Percentiles rank a stretch among this genome's conserved stretches.
phyloP scores from a whole-genome alignment of 2,888 invertebrate species.

The Amiota mariae region DNA sequence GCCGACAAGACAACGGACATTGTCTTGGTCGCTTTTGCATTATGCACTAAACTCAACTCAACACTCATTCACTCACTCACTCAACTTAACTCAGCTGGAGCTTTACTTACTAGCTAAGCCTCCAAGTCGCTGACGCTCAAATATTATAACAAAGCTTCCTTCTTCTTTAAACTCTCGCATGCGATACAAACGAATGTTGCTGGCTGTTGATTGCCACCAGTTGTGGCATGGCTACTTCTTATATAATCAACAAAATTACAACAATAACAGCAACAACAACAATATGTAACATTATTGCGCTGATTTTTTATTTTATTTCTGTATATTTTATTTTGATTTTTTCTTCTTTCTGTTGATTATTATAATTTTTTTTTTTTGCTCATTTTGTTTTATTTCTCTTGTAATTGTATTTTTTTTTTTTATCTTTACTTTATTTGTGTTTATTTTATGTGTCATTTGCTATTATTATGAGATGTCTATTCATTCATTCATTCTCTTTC shows the following conservation, averaged over 20 bases:
- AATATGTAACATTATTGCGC: neutral
- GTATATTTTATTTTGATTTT: neutral
- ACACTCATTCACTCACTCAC: neutral
- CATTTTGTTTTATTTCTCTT: neutral
- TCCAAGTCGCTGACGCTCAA: too few species aligned
- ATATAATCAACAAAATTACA: conserved; percentile 51
- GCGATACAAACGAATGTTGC: conserved; percentile 12
- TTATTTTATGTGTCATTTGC: conserved; percentile 4
- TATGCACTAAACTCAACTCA: conserved; percentile 9
- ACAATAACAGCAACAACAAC: conserved; percentile 45
- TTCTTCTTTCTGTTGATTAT: neutral
- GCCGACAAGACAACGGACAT: neutral
- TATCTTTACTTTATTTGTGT: neutral
- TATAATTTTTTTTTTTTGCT: neutral
- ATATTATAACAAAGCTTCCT: conserved; percentile 14
- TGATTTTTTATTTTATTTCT: conserved; percentile 7
- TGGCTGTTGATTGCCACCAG: conserved; percentile 24
- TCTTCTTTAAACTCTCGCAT: conserved; percentile 2
- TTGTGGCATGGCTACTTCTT: conserved; percentile 68
- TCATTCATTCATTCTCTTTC: neutral
- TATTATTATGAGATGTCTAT: too few species aligned
- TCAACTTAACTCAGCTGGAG: too few species aligned
- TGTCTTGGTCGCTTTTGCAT: conserved; percentile 1
- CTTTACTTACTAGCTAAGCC: too few species aligned
- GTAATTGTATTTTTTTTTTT: neutral